These are phyloP conservation scores for Saimiri boliviensis DNA, from an alignment of 2,113 vertebrate genomes.

Conservation along the genomic window DNA sequence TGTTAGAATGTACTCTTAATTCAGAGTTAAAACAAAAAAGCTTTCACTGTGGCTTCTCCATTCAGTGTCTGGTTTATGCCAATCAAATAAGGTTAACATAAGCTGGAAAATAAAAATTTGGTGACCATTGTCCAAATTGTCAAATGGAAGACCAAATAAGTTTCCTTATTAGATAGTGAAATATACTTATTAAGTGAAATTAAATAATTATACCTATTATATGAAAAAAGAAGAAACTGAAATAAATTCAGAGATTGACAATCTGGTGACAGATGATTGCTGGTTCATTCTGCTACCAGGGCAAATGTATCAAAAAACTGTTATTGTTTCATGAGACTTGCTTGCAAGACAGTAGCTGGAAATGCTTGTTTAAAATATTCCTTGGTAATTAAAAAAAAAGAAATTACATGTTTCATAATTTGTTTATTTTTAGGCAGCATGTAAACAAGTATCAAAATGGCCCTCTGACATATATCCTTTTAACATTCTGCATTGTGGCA, in stretches of 20 bases:
- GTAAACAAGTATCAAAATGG: conserved; percentile 9
- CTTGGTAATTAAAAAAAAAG: conserved; percentile 13
- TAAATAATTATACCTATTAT: background rate
- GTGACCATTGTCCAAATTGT: background rate
- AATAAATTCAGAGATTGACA: conserved; percentile 14
- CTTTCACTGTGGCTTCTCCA: background rate
- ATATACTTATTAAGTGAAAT: conserved; percentile 8
- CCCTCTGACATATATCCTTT: background rate
- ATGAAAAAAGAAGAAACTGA: conserved; percentile 20
- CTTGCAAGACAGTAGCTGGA: conserved; percentile 24
- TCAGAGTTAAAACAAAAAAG: background rate
- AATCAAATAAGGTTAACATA: background rate
- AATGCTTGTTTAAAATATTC: background rate
- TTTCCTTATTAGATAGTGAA: conserved; percentile 19
- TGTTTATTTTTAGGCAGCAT: conserved; percentile 1
- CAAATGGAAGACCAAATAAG: background rate
- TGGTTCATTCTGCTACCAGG: conserved; percentile 29
- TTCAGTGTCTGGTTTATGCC: background rate
- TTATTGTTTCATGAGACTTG: background rate
- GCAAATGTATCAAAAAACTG: conserved; percentile 29
- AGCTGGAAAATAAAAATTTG: background rate
- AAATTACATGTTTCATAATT: conserved; percentile 30
- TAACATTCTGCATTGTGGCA: background rate
- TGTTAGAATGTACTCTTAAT: background rate
- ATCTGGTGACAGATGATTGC: background rate